These are phyloP conservation scores for Trididemnum nubilum DNA, from an alignment of 23 tunicate species.

Conservation along the genomic window DNA sequence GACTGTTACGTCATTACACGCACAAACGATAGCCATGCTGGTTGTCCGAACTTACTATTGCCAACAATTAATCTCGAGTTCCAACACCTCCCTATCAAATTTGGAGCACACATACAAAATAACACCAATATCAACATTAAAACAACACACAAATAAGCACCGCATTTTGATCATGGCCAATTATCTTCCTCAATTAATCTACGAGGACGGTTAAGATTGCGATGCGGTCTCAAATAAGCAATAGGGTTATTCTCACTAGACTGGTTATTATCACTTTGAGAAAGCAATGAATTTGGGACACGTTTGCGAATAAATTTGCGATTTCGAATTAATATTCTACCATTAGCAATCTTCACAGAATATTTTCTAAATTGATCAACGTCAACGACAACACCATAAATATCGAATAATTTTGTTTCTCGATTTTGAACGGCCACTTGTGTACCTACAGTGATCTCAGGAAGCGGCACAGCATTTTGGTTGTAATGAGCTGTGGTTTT, in stretches of 20 bases:
- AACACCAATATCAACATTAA: background rate
- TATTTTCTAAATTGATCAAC: constrained; percentile 12
- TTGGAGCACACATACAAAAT: background rate
- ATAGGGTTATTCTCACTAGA: no score
- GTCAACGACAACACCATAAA: background rate
- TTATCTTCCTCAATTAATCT: background rate
- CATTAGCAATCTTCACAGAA: no score
- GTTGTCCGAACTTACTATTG: no score
- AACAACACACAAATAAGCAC: background rate
- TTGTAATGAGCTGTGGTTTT: background rate
- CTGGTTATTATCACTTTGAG: no score
- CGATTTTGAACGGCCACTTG: no score
- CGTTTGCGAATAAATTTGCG: no score
- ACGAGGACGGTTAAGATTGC: background rate
- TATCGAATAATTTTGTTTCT: background rate
- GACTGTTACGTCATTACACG: no score
- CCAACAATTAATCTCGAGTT: no score
- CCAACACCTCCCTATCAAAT: background rate
- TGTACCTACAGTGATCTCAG: no score
- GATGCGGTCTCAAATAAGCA: background rate
- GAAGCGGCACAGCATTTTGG: background rate
- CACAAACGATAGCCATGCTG: no score
- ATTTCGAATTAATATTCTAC: no score
- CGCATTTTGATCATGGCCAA: background rate
- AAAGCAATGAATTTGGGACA: no score